Evolutionary conservation across 2,888 invertebrate genomes (phyloP).

Genomic region (Sepioteuthis lessoniana): DNA sequence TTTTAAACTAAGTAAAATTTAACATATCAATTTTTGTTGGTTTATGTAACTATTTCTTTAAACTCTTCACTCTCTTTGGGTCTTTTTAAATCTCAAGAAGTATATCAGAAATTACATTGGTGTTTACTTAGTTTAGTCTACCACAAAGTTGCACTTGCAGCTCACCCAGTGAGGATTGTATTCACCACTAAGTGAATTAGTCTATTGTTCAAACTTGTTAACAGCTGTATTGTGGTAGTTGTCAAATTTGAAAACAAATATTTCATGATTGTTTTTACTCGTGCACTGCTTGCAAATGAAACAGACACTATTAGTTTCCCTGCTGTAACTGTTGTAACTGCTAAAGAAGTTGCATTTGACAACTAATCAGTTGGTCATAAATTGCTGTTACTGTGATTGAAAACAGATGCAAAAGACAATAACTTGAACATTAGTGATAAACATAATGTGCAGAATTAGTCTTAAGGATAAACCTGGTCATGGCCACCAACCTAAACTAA

Average conservation of each 20-base stretch:
- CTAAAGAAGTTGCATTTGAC: not conserved
- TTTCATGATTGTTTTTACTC: not conserved
- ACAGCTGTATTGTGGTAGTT: not conserved
- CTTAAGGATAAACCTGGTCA: not conserved
- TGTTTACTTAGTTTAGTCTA: too few species aligned
- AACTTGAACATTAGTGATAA: not conserved
- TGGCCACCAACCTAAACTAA: not conserved
- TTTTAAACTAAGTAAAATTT: not conserved
- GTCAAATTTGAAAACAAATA: not conserved
- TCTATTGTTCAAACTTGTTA: not conserved
- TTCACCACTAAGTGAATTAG: too few species aligned
- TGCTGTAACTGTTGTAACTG: not conserved
- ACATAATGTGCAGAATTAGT: not conserved
- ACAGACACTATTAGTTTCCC: not conserved
- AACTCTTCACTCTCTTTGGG: too few species aligned
- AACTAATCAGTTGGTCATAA: not conserved
- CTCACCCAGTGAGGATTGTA: not conserved
- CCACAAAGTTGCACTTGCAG: not conserved
- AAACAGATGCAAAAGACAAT: not conserved
- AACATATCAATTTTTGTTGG: too few species aligned
- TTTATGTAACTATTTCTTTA: too few species aligned
- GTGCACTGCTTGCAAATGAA: not conserved
- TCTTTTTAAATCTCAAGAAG: too few species aligned
- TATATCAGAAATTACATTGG: too few species aligned
- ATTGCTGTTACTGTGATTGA: not conserved